Evolutionary conservation across 2,113 vertebrate genomes (phyloP).

Genomic region (Silurus asotus): DNA sequence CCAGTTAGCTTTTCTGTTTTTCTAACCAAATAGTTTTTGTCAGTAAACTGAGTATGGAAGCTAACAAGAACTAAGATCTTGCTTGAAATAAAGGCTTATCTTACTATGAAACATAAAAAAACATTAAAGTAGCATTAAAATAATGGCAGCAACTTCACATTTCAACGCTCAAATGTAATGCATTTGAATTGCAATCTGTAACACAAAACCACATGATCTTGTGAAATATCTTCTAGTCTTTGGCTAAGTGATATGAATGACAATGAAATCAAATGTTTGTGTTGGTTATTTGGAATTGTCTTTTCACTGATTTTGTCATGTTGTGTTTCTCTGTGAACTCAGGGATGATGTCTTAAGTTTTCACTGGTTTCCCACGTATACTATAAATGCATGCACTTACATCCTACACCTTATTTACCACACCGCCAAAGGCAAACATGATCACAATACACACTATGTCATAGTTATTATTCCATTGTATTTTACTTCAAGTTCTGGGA

Average conservation of each 20-base stretch:
- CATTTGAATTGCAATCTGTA: not conserved
- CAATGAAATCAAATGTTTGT: slow-evolving; percentile 16
- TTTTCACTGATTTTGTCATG: slow-evolving; percentile 4
- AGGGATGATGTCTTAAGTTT: slow-evolving; percentile 44
- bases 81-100: slow-evolving; percentile 17
- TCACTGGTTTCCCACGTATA: slow-evolving; percentile 24
- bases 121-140: not conserved
- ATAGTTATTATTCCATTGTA: not conserved
- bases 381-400: slow-evolving; percentile 40
- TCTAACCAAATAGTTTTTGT: not conserved
- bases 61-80: not conserved
- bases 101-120: slow-evolving; percentile 7
- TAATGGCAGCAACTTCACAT: not conserved
- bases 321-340: slow-evolving; percentile 47
- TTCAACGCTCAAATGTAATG: slow-evolving; percentile 17
- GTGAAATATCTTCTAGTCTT: not conserved
- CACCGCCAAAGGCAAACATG: slow-evolving; percentile 1
- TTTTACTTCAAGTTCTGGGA: not conserved
- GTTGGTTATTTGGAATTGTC: slow-evolving; percentile 16
- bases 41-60: not conserved
- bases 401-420: not conserved
- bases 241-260: not conserved
- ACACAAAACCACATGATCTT: slow-evolving; percentile 1
- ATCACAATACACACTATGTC: not conserved
- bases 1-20: slow-evolving; percentile 14